Base-by-base conservation (phyloP, 2,113 vertebrate genomes). In the Chaetorhynchus papuensis region DNA sequence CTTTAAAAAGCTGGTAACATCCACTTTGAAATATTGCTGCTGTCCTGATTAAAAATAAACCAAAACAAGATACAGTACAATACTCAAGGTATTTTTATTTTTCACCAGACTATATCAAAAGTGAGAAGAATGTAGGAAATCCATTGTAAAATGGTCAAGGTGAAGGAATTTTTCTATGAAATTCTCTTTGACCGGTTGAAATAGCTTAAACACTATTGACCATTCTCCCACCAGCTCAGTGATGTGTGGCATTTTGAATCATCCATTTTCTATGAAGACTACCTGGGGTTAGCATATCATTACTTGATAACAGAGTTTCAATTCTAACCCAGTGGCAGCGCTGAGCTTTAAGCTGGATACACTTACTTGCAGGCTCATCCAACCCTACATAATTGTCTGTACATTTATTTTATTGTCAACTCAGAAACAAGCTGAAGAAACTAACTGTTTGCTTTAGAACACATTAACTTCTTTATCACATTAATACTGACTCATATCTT, bases 401-500 rank as follows among this genome's bases (percentile, higher is more conserved):
- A 70, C 97, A 87, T 96, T 95, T 97, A 97, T 97, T 96, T 97
- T 96, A 96, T 97, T 97, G 97, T 97, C 95, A 95, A 96, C 90
- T 93, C 77, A 56, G 96, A 97, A 97, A 96, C 95, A 96, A 96
- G 97, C 94, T 74, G 96, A 96, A 92, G 88, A 97, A 97, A 88
- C 93, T 94, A 93, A 72, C 47, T 92, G 94, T 97, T 97, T 97
- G 94, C 97, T 97, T 96, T 96, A 74, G 94, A 97, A 89, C 63
- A 47, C 94, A 94, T 98, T 96, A 94, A 97, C 96, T 97, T 97
- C 97, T 98, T 97, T 97, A 97, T 97, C 96, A 96, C 97, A 95
- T 98, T 97, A 98, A 98, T 97, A 94, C 95, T 74, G 96, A 97
- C 96, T 97, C 95, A 71, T 97, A 97, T 98, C 97, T 98, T 97